Evolutionary conservation across 2,113 vertebrate species (phyloP).

Genomic region (Charina bottae): DNA sequence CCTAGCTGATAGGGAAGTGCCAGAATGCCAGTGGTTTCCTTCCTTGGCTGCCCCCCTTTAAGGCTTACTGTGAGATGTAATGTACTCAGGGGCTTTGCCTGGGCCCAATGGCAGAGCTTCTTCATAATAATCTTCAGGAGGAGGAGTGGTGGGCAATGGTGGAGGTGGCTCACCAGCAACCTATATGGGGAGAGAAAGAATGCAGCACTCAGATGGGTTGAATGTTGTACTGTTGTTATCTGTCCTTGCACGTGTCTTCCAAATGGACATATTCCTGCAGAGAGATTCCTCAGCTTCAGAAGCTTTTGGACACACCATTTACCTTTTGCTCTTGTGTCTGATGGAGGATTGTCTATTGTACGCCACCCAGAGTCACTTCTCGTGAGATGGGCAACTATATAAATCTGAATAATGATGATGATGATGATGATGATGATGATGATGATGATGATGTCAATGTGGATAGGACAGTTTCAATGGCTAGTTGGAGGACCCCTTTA

Average conservation of each 20-base stretch:
- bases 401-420: no score
- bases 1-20: not conserved
- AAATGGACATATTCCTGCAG: not conserved
- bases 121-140: constrained; percentile 97
- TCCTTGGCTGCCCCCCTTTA: rapidly evolving
- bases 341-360: not conserved
- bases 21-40: not conserved
- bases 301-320: not conserved
- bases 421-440: no score
- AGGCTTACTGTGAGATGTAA: constrained; percentile 88
- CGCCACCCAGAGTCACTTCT: no score
- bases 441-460: no score
- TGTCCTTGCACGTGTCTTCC: not conserved
- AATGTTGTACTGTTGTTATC: not conserved
- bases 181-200: constrained; percentile 60
- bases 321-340: not conserved
- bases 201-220: not conserved
- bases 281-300: not conserved
- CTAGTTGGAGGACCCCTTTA: not conserved
- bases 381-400: no score
- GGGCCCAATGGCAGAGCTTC: constrained; percentile 94
- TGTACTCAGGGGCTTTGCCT: constrained; percentile 88
- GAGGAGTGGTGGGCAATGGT: constrained; percentile 87
- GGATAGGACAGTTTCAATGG: not conserved
- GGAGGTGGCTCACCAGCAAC: constrained; percentile 84